Percentiles rank a stretch among this genome's conserved stretches.
Evolutionary conservation across 92 coral and sea anemone genomes (phyloP).

Genomic region (Phenganax stokvisi): DNA sequence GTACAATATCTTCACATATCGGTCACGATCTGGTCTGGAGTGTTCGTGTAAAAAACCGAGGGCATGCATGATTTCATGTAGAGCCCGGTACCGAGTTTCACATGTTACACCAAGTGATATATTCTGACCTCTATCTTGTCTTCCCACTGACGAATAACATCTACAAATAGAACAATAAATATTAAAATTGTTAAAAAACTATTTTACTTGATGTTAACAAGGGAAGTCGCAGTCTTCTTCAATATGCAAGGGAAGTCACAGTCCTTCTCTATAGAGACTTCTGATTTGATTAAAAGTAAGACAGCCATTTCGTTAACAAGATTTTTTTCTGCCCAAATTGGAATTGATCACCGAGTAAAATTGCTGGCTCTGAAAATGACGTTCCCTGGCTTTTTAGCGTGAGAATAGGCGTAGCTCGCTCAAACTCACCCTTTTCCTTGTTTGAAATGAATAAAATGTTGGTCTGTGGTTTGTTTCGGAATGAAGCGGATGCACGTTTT

Average conservation of each 20-base stretch:
- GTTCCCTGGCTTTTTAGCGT: no score
- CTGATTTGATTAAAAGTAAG: no score
- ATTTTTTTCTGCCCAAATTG: no score
- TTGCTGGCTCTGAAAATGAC: no score
- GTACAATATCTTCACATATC: constrained; percentile 25
- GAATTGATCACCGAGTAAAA: no score
- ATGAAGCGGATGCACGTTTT: constrained; percentile 32
- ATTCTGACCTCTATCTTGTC: constrained; percentile 16
- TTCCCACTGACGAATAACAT: constrained; percentile 15
- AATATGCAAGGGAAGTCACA: not conserved
- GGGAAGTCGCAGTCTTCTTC: not conserved
- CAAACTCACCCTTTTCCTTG: constrained; percentile 22
- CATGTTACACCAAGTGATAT: constrained; percentile 24
- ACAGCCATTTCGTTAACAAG: no score
- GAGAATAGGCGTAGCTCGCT: no score
- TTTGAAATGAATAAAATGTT: constrained; percentile 24
- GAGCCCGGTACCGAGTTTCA: constrained; percentile 6
- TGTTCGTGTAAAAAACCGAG: constrained; percentile 31
- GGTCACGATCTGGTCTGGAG: constrained; percentile 32
- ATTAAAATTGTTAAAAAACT: not conserved
- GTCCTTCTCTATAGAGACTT: not conserved
- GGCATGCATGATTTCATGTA: constrained; percentile 34
- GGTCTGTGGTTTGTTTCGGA: constrained; percentile 17
- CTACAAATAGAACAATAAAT: not conserved
- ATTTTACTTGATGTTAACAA: not conserved